phyloP scores from a whole-genome alignment of 1,140 invertebrate species.

The Glossosoma conforme region DNA sequence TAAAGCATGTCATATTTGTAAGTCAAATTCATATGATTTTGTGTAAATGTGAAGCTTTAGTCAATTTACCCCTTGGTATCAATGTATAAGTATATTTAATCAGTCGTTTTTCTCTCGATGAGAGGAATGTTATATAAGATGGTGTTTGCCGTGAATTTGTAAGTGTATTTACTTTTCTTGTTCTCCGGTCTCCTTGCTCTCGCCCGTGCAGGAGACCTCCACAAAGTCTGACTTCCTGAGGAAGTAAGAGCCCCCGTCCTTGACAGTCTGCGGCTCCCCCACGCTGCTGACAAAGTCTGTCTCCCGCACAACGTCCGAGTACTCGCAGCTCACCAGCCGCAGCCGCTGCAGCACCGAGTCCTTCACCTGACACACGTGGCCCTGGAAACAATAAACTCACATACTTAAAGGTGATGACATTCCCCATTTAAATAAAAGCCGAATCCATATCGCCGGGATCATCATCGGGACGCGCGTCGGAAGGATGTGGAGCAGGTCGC shows the following conservation, averaged over 20 bases:
- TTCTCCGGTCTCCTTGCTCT: conserved; percentile 3
- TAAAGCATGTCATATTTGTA: too few relatives aligned
- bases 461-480: too few relatives aligned
- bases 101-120: too few relatives aligned
- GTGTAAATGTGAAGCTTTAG: too few relatives aligned
- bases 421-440: too few relatives aligned
- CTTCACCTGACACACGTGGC: conserved; percentile 17
- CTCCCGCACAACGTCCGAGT: conserved; percentile 24
- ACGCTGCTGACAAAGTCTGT: conserved; percentile 11
- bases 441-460: too few relatives aligned
- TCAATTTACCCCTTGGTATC: too few relatives aligned
- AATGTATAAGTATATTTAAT: too few relatives aligned
- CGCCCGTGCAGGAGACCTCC: conserved; percentile 17
- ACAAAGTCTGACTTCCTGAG: conserved; percentile 25
- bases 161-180: conserved; percentile 15
- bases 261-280: conserved; percentile 3
- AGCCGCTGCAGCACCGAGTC: conserved; percentile 6
- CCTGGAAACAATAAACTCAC: conserved; percentile 13
- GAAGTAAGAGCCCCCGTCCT: conserved; percentile 4
- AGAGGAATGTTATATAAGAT: too few relatives aligned
- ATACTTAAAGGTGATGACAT: not conserved
- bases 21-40: too few relatives aligned
- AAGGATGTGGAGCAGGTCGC: too few relatives aligned
- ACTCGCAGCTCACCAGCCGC: conserved; percentile 13
- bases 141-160: too few relatives aligned